phyloP scores from a whole-genome alignment of 2,888 invertebrate genomes.

The Oscheius onirici region DNA sequence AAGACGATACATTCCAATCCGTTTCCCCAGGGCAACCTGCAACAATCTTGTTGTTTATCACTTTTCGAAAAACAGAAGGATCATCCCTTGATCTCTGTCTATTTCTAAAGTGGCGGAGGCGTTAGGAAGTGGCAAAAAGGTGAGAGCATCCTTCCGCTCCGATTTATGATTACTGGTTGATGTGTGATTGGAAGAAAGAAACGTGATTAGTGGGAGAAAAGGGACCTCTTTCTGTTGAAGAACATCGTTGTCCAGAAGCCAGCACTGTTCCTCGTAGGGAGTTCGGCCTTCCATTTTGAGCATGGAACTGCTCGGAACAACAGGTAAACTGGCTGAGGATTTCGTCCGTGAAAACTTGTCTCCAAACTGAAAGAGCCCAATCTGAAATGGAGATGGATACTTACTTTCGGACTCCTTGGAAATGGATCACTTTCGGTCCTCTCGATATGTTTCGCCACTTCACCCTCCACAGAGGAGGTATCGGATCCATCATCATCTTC shows the following conservation, averaged over 20 bases:
- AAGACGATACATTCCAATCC: conserved; percentile 82
- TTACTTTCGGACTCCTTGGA: conserved; percentile 21
- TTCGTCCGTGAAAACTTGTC: neutral
- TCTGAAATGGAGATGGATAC: neutral
- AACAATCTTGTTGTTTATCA: neutral
- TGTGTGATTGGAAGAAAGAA: no score
- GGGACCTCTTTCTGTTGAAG: conserved; percentile 74
- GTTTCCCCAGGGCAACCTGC: conserved; percentile 79
- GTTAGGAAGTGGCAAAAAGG: no score
- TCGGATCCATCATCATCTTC: conserved; percentile 11
- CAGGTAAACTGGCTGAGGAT: conserved; percentile 59
- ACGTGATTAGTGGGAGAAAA: no score
- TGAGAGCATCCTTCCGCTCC: no score
- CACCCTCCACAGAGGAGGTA: conserved; percentile 24
- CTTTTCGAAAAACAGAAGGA: neutral
- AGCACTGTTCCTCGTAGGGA: conserved; percentile 54
- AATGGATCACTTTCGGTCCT: conserved; percentile 15
- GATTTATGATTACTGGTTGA: no score
- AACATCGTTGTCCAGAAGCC: conserved; percentile 64
- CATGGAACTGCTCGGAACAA: conserved; percentile 37
- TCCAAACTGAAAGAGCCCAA: conserved; percentile 6
- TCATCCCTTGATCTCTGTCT: conserved; percentile 1
- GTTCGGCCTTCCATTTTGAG: conserved; percentile 37
- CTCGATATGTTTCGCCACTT: conserved; percentile 11
- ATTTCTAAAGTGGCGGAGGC: no score